Evolutionary conservation across 2,888 invertebrate genomes (phyloP).

Genomic region (Cryptophagus acutangulus): DNA sequence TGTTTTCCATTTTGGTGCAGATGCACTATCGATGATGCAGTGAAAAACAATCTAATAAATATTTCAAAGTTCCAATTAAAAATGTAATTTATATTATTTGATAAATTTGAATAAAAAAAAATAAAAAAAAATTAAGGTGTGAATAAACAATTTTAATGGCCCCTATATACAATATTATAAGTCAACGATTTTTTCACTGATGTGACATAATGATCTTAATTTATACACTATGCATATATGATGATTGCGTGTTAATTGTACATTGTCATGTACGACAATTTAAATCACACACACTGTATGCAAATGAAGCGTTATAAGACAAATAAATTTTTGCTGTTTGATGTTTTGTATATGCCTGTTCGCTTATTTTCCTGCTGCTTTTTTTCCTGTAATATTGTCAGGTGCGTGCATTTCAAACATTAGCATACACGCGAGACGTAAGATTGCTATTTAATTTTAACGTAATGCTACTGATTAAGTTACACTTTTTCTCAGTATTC

Average conservation of each 20-base stretch:
- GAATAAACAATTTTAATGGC: too few relatives aligned
- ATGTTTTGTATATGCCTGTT: background rate
- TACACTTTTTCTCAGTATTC: conserved; percentile 34
- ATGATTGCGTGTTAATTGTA: conserved; percentile 38
- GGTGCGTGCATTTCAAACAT: conserved; percentile 37
- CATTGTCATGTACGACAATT: conserved; percentile 36
- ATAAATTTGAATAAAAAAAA: too few relatives aligned
- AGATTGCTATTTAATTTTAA: conserved; percentile 38
- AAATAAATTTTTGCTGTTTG: conserved; percentile 35
- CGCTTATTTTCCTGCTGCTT: background rate
- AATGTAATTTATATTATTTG: too few relatives aligned
- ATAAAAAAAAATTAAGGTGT: too few relatives aligned
- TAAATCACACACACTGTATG: conserved; percentile 38
- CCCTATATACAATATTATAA: too few relatives aligned
- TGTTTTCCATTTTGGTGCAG: too few relatives aligned
- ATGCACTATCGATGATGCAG: too few relatives aligned
- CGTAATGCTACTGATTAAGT: conserved; percentile 40
- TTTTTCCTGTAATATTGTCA: conserved; percentile 7
- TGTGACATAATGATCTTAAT: conserved; percentile 20
- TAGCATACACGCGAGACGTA: conserved; percentile 37
- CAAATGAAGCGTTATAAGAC: conserved; percentile 34
- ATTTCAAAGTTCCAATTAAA: too few relatives aligned
- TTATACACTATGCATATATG: conserved; percentile 20
- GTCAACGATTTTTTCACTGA: too few relatives aligned
- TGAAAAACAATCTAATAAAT: too few relatives aligned